Percentiles rank a stretch among this genome's conserved stretches.
phyloP scores from a whole-genome alignment of 1,140 invertebrate species.

The Rhopalosiphum padi region DNA sequence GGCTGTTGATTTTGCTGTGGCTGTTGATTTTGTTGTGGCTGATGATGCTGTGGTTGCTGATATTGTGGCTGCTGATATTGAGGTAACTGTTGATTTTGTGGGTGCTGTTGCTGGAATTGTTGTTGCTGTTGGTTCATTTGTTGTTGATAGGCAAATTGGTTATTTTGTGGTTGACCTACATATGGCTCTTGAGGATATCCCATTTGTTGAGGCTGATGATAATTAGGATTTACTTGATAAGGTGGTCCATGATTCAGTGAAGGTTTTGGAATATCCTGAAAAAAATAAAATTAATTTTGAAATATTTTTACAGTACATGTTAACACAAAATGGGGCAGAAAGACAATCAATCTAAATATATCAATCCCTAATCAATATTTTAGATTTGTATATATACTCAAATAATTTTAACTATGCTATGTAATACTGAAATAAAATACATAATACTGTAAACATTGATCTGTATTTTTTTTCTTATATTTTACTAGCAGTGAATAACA shows the following conservation, averaged over 20 bases:
- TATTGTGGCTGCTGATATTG: conserved; percentile 60
- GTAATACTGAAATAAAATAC: too few relatives aligned
- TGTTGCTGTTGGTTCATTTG: conserved; percentile 57
- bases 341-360: too few relatives aligned
- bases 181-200: conserved; percentile 61
- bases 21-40: conserved; percentile 51
- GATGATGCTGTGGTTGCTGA: conserved; percentile 45
- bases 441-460: too few relatives aligned
- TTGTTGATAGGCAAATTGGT: conserved; percentile 55
- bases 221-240: conserved; percentile 60
- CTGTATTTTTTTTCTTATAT: too few relatives aligned
- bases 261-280: conserved; percentile 59
- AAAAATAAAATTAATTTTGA: conserved; percentile 28
- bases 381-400: too few relatives aligned
- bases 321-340: not conserved
- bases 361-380: too few relatives aligned
- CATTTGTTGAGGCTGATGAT: conserved; percentile 59
- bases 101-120: conserved; percentile 55
- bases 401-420: too few relatives aligned
- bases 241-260: conserved; percentile 54
- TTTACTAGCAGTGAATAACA: too few relatives aligned
- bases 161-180: conserved; percentile 58
- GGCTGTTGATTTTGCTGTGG: conserved; percentile 60
- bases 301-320: not conserved
- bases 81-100: conserved; percentile 59